Percentiles rank a stretch among this genome's conserved stretches.
Conservation (phyloP, 2,113 vertebrate genomes). For the Phalacrocorax aristotelis region DNA sequence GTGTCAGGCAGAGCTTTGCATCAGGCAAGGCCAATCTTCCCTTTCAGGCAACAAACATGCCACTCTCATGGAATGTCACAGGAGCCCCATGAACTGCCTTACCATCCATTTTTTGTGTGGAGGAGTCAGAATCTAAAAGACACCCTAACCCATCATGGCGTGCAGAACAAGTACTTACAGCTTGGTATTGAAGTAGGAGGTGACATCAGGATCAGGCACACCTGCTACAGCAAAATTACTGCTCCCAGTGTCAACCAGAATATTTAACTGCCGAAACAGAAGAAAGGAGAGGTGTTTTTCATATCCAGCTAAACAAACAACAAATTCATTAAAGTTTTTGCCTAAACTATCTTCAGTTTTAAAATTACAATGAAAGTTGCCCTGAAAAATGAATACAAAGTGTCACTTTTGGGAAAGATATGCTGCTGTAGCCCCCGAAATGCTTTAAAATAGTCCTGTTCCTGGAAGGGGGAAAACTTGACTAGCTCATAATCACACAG, state of each 20-base stretch:
- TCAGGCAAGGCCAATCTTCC: background rate
- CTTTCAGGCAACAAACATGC: background rate
- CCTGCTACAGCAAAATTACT: slow-evolving; percentile 98
- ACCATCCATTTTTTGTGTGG: background rate
- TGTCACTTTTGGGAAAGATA: background rate
- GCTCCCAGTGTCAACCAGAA: slow-evolving; percentile 97
- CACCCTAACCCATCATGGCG: background rate
- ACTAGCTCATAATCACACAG: background rate
- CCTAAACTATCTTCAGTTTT: background rate
- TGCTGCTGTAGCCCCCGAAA: background rate
- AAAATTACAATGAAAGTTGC: background rate
- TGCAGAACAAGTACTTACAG: slow-evolving; percentile 64
- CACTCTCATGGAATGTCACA: background rate
- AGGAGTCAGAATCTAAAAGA: background rate
- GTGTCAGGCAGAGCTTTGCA: background rate
- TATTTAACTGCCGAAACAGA: slow-evolving; percentile 87
- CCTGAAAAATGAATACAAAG: background rate
- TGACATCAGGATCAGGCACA: slow-evolving; percentile 80
- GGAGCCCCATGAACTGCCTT: background rate
- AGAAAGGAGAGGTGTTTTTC: slow-evolving; percentile 4
- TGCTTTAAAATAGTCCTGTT: background rate
- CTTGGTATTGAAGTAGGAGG: slow-evolving; percentile 80
- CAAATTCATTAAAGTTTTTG: background rate
- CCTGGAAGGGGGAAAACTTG: background rate
- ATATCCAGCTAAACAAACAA: background rate